Conservation (phyloP, 2,888 invertebrate genomes). For the Oligia strigilis region DNA sequence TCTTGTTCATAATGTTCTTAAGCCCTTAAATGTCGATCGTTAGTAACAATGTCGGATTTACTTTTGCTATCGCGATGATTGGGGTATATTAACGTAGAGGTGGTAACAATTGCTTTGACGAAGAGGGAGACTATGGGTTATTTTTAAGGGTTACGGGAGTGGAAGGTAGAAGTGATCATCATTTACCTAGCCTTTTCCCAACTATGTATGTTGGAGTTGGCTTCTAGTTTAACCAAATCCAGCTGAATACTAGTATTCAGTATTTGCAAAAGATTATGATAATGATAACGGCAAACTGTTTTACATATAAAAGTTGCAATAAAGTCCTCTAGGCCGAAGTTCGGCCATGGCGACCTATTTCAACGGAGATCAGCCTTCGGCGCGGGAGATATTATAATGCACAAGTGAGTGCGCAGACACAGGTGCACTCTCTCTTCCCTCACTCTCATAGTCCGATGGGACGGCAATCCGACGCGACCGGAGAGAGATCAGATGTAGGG, state of each 20-base stretch:
- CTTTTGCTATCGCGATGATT: constrained; percentile 71
- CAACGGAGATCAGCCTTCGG: neutral
- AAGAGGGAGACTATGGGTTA: neutral
- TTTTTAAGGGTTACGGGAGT: neutral
- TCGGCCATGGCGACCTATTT: neutral
- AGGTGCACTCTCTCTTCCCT: neutral
- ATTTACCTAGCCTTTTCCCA: neutral
- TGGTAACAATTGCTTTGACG: constrained; percentile 62
- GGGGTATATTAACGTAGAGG: constrained; percentile 62
- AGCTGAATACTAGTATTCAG: neutral
- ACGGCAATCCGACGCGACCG: neutral
- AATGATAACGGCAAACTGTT: neutral
- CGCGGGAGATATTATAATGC: neutral
- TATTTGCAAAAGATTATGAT: neutral
- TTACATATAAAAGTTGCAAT: no score
- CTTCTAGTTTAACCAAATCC: neutral
- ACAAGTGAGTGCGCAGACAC: neutral
- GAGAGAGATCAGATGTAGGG: neutral
- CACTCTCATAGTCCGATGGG: neutral
- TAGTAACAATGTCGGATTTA: constrained; percentile 62
- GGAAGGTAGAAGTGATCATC: neutral
- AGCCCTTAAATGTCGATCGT: constrained; percentile 67
- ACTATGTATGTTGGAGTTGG: neutral
- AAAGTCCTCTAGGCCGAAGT: neutral
- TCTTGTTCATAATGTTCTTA: constrained; percentile 73